These are phyloP conservation scores for Sebastes minor DNA, from an alignment of 2,797 vertebrate genomes.

Conservation along the genomic window DNA sequence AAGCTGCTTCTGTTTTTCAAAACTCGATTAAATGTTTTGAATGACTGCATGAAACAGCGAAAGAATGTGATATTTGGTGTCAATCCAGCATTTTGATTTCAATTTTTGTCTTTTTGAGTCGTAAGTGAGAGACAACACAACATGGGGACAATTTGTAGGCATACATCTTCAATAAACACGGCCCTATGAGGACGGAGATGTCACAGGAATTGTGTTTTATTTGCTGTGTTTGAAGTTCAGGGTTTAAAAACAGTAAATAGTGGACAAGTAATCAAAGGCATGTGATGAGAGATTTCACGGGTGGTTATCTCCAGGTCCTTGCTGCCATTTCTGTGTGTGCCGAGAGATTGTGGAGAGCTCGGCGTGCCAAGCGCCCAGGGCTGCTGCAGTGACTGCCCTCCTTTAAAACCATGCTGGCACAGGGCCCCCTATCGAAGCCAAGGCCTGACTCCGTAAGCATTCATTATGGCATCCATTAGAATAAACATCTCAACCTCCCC, in stretches of 20 bases:
- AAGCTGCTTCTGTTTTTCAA: constrained; percentile 46
- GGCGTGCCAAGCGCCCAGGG: constrained; percentile 82
- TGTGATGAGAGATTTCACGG: constrained; percentile 83
- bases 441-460: constrained; percentile 77
- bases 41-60: constrained; percentile 48
- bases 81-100: constrained; percentile 48
- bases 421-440: constrained; percentile 80
- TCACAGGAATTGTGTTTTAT: constrained; percentile 71
- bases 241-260: constrained; percentile 82
- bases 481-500: constrained; percentile 85
- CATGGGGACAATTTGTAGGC: constrained; percentile 49
- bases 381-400: constrained; percentile 74
- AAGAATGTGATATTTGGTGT: constrained; percentile 52
- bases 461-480: constrained; percentile 87
- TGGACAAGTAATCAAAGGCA: constrained; percentile 82
- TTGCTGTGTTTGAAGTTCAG: constrained; percentile 75
- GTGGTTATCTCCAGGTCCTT: constrained; percentile 83
- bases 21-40: constrained; percentile 58
- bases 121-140: constrained; percentile 40
- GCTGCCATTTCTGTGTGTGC: constrained; percentile 75
- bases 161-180: constrained; percentile 61
- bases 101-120: constrained; percentile 21
- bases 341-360: constrained; percentile 76
- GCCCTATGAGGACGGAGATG: constrained; percentile 43
- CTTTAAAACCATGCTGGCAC: constrained; percentile 84